Base-by-base conservation (phyloP, 1,140 invertebrate species). In the Psix sp. region DNA sequence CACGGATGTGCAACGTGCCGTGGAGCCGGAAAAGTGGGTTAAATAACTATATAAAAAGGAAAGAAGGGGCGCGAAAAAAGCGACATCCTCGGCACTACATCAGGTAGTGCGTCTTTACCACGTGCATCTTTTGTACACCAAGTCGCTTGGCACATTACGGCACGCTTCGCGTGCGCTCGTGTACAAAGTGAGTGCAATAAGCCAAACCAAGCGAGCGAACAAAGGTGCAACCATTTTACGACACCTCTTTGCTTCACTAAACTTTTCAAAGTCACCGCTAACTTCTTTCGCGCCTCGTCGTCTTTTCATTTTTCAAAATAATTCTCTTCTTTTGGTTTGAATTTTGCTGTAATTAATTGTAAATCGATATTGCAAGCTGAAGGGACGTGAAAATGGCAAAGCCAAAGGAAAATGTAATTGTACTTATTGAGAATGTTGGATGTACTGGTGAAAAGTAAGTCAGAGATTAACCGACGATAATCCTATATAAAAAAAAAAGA, bases 141-240 rank as follows among this genome's bases (percentile, higher is more conserved):
- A 76, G 66, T 66, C 73, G 49, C 66, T 76, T 71, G 36, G 67
- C 49, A n/a, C n/a, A 66, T 71, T 71, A 67, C 51, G 60, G 20
- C 40, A 71, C 74, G 74, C 74, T 76, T 76, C 59, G 65, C 59
- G 57, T 67, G 56, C 74, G 59, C 36, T 70, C 48, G 42, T 52
- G 70, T 78, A 83, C 82, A 84, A 83, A 82, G 82, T 77, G 80
- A 73, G 78, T 83, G 80, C 80, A 84, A 39, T 3, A 24, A 35
- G 78, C 66, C 73, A 57, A 72, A 62, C 45, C 31, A 45, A 57
- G 39, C 57, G 62, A 57, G 54, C 54, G 65, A 76, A 74, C 70
- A 73, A 71, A 74, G 82, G 80, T 84, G 82, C 82, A 84, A 76
- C 80, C 78, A 80, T 72, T n/a, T n/a, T 82, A 80, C 76, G 75